phyloP scores from a whole-genome alignment of 1,140 invertebrate genomes.

The Thaumetopoea pityocampa region DNA sequence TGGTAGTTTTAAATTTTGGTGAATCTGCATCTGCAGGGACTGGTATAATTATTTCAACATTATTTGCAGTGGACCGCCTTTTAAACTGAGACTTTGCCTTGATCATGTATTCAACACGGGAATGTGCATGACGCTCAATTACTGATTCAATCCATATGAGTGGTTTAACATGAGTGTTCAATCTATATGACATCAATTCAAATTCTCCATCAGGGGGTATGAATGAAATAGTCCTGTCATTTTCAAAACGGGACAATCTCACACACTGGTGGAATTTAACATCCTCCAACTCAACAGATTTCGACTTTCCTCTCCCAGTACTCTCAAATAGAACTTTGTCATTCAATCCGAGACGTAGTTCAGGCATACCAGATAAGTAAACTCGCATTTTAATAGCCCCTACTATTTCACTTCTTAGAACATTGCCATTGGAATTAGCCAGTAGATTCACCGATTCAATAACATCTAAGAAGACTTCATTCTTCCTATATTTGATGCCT shows the following conservation, averaged over 20 bases:
- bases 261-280: slow-evolving; percentile 99
- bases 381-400: slow-evolving; percentile 99
- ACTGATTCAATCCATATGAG: slow-evolving; percentile 99
- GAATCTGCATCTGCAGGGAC: slow-evolving; percentile 99
- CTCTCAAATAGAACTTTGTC: slow-evolving; percentile 99
- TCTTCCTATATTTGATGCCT: slow-evolving; percentile 99
- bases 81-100: slow-evolving; percentile 99
- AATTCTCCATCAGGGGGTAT: slow-evolving; percentile 99
- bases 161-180: slow-evolving; percentile 98
- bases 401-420: slow-evolving; percentile 98
- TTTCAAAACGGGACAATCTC: slow-evolving; percentile 97
- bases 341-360: slow-evolving; percentile 97
- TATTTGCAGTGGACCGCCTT: slow-evolving; percentile 97
- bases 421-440: slow-evolving; percentile 98
- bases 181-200: slow-evolving; percentile 99
- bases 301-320: slow-evolving; percentile 97
- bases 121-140: slow-evolving; percentile 98
- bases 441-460: slow-evolving; percentile 99
- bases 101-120: slow-evolving; percentile 99
- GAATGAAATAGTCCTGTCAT: slow-evolving; percentile 98
- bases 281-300: slow-evolving; percentile 99
- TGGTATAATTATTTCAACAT: slow-evolving; percentile 99
- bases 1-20: slow-evolving; percentile 99
- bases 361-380: slow-evolving; percentile 99
- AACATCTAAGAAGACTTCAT: slow-evolving; percentile 99